Evolutionary conservation across 2,888 invertebrate species (phyloP).

Genomic region (Rotaria macrura): DNA sequence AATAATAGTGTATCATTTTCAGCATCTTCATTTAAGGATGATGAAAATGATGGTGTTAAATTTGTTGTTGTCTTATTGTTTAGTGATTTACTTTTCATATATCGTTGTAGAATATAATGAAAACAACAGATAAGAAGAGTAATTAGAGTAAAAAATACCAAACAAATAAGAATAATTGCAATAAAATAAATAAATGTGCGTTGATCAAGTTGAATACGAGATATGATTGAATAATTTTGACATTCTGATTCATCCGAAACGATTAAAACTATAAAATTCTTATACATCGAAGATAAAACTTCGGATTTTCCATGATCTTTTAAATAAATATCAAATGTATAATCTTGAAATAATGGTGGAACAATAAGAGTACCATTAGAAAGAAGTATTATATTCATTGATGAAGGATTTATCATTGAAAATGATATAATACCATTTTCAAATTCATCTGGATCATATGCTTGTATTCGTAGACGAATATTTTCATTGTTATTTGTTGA

Average conservation of each 20-base stretch:
- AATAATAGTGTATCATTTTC: slow-evolving; percentile 8
- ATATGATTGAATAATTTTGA: not conserved
- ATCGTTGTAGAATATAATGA: not conserved
- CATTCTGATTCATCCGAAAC: not conserved
- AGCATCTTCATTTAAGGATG: not conserved
- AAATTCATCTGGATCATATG: slow-evolving; percentile 19
- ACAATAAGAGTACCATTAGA: not conserved
- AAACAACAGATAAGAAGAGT: not conserved
- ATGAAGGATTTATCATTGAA: not conserved
- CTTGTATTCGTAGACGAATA: not conserved
- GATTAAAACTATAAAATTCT: not conserved
- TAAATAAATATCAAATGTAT: not conserved
- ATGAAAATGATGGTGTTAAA: slow-evolving; percentile 22
- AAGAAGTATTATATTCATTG: not conserved
- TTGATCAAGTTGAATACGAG: not conserved
- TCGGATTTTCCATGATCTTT: not conserved
- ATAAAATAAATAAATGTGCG: not conserved
- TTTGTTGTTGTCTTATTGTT: not conserved
- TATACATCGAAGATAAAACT: not conserved
- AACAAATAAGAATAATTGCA: not conserved
- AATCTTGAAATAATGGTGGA: not conserved
- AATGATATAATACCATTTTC: not conserved
- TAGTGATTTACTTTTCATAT: not conserved
- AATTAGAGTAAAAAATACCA: not conserved
- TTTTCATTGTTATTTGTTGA: not conserved